A percentile compares a stretch with the other conserved stretches of the same genome.
These are phyloP conservation scores for Catagonus wagneri DNA, from an alignment of 2,113 vertebrate genomes.

Conservation along the genomic window DNA sequence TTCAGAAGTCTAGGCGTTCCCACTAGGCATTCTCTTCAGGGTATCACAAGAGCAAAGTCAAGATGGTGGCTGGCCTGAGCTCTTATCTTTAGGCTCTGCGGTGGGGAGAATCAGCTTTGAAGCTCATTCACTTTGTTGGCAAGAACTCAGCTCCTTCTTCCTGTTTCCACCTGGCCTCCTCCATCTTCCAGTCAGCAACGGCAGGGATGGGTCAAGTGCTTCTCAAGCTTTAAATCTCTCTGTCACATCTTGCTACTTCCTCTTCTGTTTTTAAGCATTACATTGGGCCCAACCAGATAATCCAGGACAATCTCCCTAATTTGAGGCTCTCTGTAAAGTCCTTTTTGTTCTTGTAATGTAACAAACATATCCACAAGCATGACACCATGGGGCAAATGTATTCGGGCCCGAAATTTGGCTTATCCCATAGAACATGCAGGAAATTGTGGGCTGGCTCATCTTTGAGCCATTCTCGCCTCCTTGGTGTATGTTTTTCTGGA, in stretches of 20 bases:
- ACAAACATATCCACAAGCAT: not conserved
- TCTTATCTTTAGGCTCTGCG: not conserved
- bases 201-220: not conserved
- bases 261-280: conserved; percentile 9
- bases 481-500: not conserved
- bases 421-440: not conserved
- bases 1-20: not conserved
- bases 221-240: not conserved
- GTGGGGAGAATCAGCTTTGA: not conserved
- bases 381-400: not conserved
- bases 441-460: not conserved
- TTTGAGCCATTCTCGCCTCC: not conserved
- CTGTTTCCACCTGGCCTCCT: not conserved
- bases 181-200: not conserved
- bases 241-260: not conserved
- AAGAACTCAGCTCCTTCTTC: not conserved
- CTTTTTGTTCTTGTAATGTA: not conserved
- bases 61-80: not conserved
- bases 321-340: not conserved
- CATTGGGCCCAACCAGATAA: not conserved
- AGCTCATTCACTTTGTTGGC: not conserved
- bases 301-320: not conserved
- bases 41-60: not conserved
- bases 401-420: not conserved
- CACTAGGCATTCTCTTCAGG: not conserved